These are phyloP conservation scores for Drosophila paranaensis DNA, from an alignment of 2,888 invertebrate species.

Conservation along the genomic window DNA sequence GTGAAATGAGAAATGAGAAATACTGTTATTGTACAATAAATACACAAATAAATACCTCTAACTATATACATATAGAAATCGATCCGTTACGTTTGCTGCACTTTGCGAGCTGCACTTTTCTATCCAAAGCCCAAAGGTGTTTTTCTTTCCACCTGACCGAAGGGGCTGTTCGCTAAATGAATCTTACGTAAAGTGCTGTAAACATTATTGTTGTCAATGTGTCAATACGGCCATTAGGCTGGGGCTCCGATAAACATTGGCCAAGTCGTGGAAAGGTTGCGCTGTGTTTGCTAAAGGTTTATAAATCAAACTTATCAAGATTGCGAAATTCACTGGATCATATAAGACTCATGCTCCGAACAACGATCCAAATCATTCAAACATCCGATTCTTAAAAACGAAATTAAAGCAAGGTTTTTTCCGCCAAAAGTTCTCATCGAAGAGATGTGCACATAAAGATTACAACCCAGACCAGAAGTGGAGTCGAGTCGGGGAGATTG, in stretches of 20 bases:
- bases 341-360: background rate
- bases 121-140: slow-evolving; percentile 24
- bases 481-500: background rate
- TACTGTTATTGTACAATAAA: slow-evolving; percentile 39
- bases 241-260: background rate
- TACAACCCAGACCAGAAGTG: background rate
- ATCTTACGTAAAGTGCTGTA: slow-evolving; percentile 31
- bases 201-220: slow-evolving; percentile 18
- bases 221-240: background rate
- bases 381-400: slow-evolving; percentile 2
- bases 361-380: background rate
- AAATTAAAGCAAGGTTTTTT: background rate
- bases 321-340: slow-evolving; percentile 4
- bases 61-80: slow-evolving; percentile 48
- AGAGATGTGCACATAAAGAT: slow-evolving; percentile 16
- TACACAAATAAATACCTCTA: background rate
- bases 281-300: background rate
- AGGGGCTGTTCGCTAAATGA: slow-evolving; percentile 5
- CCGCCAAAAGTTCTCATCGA: background rate
- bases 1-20: slow-evolving; percentile 71
- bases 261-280: background rate
- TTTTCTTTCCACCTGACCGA: slow-evolving; percentile 4
- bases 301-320: slow-evolving; percentile 9
- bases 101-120: slow-evolving; percentile 58
- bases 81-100: slow-evolving; percentile 64